These are phyloP conservation scores for Parazoanthus swiftii DNA, from an alignment of 92 coral and sea anemone genomes.

Conservation along the genomic window DNA sequence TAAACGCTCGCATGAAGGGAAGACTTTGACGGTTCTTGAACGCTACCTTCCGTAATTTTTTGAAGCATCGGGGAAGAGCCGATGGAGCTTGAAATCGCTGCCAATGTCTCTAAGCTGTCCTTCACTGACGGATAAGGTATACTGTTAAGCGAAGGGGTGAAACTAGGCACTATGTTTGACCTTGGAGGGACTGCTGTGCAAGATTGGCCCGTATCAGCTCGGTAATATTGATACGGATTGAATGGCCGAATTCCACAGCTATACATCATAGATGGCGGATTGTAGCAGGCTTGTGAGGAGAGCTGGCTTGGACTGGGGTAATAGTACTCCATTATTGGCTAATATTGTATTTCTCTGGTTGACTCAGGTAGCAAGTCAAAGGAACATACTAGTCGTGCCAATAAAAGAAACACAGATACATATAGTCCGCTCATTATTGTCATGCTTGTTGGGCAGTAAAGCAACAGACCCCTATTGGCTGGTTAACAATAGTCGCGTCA, in stretches of 20 bases:
- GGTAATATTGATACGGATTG: conserved; percentile 63
- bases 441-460: conserved; percentile 38
- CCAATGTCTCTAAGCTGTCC: conserved; percentile 38
- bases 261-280: conserved; percentile 60
- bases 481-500: conserved; percentile 58
- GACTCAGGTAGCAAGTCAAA: conserved; percentile 36
- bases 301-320: conserved; percentile 38
- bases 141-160: conserved; percentile 36
- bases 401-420: conserved; percentile 44
- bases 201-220: conserved; percentile 34
- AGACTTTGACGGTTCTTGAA: conserved; percentile 12
- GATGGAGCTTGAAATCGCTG: conserved; percentile 39
- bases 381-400: conserved; percentile 38
- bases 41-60: conserved; percentile 27
- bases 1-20: conserved; percentile 7
- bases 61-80: conserved; percentile 41
- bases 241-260: conserved; percentile 72
- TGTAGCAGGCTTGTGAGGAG: conserved; percentile 46
- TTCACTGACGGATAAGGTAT: conserved; percentile 42
- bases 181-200: conserved; percentile 44
- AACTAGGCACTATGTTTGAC: conserved; percentile 35
- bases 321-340: conserved; percentile 29
- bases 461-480: conserved; percentile 53
- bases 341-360: conserved; percentile 27
- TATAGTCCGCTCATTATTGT: conserved; percentile 42